These are phyloP conservation scores for Tanytarsus gracilentus DNA, from an alignment of 2,888 invertebrate genomes.

Conservation along the genomic window DNA sequence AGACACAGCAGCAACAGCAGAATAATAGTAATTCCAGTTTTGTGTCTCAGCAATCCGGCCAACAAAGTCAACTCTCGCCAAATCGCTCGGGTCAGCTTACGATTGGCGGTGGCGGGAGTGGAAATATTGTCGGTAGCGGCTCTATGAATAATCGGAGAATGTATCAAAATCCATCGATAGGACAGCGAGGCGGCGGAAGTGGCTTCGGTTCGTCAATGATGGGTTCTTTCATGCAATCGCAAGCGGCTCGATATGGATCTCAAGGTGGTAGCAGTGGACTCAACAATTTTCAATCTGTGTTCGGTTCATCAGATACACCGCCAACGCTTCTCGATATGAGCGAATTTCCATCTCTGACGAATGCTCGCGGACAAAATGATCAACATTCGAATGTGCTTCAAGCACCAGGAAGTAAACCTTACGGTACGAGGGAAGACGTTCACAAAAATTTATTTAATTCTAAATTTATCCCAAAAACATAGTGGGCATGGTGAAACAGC, in stretches of 20 bases:
- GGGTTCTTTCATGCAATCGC: slow-evolving; percentile 52
- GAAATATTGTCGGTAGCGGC: background rate
- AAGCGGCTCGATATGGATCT: slow-evolving; percentile 53
- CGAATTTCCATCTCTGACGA: slow-evolving; percentile 84
- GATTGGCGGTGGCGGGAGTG: slow-evolving; percentile 31
- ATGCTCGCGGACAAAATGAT: slow-evolving; percentile 70
- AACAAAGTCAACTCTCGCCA: slow-evolving; percentile 42
- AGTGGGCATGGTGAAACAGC: slow-evolving; percentile 94
- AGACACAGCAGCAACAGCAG: slow-evolving; percentile 6
- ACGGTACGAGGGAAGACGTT: slow-evolving; percentile 49
- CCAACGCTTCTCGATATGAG: slow-evolving; percentile 84
- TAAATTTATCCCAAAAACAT: slow-evolving; percentile 34
- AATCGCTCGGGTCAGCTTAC: slow-evolving; percentile 49
- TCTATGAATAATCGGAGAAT: slow-evolving; percentile 16
- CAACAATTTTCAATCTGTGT: slow-evolving; percentile 72
- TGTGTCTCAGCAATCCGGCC: slow-evolving; percentile 43
- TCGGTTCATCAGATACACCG: slow-evolving; percentile 66
- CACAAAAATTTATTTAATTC: slow-evolving; percentile 28
- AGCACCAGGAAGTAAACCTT: slow-evolving; percentile 86
- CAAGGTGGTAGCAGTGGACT: slow-evolving; percentile 51
- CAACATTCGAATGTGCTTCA: slow-evolving; percentile 74
- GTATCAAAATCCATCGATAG: slow-evolving; percentile 19
- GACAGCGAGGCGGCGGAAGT: slow-evolving; percentile 42
- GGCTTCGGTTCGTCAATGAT: slow-evolving; percentile 39
- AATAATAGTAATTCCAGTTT: slow-evolving; percentile 37